Base-by-base conservation (phyloP, 64 coral and sea anemone genomes). In the Catalaphyllia jardinei region DNA sequence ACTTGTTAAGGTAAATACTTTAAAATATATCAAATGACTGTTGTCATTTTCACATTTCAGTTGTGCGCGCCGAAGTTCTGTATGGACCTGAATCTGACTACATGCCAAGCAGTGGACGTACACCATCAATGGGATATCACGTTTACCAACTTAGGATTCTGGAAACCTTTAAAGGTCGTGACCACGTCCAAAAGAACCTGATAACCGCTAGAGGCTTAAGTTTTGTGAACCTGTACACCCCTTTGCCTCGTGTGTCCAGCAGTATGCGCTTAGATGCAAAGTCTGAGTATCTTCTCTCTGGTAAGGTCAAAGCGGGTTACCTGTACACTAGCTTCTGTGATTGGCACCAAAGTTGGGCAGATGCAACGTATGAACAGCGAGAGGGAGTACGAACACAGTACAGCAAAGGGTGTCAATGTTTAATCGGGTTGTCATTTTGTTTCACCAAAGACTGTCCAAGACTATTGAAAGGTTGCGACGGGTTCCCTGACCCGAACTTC, bases 391-490 rank as follows among this genome's bases (percentile, higher is more conserved):
- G 25, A 22, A 42, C 17, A 8, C 35, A 67, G 8, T 85, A 85
- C n/a, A 71, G 31, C 38, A 67, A 71, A 49, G 81, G 81, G 52
- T 71, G 81, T 64, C 9, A 24, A 1, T 85, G 81, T 71, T 71
- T 33, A 10, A 85, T 85, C 39, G 81, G 81, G 22, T 42, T 57
- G 1, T 57, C 54, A 9, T 57, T 85, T 71, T 85, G 81, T 17
- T 50, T 85, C 24, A 2, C 22, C 17, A 10, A 28, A 63, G 62
- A 71, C 11, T 85, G 81, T 13, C 19, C 31, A 25, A 33, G 24
- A 30, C 80, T 83, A 51, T 69, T 85, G 38, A 16, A 20, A 71
- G 81, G 81, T 38, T 85, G 81, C 42, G 35, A 85, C 12, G 81
- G 81, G 50, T 71, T 16, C n/a, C 42, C 42, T 8, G 31, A 69